phyloP scores from a whole-genome alignment of 2,113 vertebrate genomes.

The Gymnobelideus leadbeateri region DNA sequence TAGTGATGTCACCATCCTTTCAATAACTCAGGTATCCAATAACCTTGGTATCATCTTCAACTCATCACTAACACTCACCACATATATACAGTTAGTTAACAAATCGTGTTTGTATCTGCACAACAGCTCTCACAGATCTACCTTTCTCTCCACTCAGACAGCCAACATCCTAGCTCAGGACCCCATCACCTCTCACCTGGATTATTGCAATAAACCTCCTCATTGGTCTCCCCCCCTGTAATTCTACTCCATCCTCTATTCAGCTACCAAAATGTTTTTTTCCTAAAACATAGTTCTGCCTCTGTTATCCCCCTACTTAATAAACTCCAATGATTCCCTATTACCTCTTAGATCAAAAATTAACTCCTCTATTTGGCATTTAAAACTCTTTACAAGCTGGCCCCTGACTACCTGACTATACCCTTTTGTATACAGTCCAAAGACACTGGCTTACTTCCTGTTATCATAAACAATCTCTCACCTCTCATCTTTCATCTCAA shows the following conservation, averaged over 20 bases:
- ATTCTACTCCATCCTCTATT: neutral
- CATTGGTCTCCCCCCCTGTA: neutral
- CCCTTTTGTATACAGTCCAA: neutral
- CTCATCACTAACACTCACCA: neutral
- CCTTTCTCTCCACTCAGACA: neutral
- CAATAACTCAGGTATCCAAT: neutral
- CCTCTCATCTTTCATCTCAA: neutral
- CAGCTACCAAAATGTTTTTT: neutral
- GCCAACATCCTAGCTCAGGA: neutral
- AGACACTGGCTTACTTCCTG: neutral
- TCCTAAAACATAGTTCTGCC: neutral
- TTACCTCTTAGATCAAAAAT: neutral
- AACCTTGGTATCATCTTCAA: neutral
- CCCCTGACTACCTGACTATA: neutral
- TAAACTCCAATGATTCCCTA: neutral
- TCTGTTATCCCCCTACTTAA: neutral
- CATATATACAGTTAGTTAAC: neutral
- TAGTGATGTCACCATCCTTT: neutral
- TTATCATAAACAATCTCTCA: neutral
- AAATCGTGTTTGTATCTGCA: neutral
- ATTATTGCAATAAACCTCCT: neutral
- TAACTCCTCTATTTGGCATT: neutral
- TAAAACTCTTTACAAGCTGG: neutral
- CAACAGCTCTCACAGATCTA: neutral
- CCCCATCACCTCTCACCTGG: neutral